Conservation (phyloP, 2,113 vertebrate genomes). For the Sinocyclocheilus rhinocerous region DNA sequence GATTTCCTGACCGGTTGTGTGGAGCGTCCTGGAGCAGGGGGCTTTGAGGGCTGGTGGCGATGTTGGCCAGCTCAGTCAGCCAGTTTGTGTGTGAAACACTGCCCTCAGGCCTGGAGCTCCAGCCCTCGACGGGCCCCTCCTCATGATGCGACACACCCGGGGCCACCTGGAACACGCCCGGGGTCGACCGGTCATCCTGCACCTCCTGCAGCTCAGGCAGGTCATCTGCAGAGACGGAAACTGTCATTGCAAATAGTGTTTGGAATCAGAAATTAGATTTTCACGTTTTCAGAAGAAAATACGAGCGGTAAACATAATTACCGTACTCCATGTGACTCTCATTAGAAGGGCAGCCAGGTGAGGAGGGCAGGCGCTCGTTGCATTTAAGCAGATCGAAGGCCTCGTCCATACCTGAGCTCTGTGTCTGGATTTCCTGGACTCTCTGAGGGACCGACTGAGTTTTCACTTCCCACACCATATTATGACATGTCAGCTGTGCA, state of each 20-base stretch:
- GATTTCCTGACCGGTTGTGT: conserved; percentile 83
- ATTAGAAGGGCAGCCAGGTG: conserved; percentile 86
- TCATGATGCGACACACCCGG: conserved; percentile 93
- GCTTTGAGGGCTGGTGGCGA: conserved; percentile 96
- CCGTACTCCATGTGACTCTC: conserved; percentile 95
- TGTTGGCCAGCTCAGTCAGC: conserved; percentile 96
- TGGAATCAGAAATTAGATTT: not conserved
- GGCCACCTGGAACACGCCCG: conserved; percentile 85
- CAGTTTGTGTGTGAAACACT: conserved; percentile 86
- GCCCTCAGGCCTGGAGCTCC: conserved; percentile 81
- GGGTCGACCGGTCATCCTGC: conserved; percentile 86
- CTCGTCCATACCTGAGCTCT: conserved; percentile 83
- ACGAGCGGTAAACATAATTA: conserved; percentile 67
- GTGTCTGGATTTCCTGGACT: conserved; percentile 80
- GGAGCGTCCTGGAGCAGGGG: conserved; percentile 91
- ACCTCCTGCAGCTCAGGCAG: conserved; percentile 97
- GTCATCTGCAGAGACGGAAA: conserved; percentile 80
- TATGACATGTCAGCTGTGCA: conserved; percentile 80
- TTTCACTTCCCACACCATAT: conserved; percentile 89
- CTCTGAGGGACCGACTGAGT: conserved; percentile 80
- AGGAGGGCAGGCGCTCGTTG: conserved; percentile 89
- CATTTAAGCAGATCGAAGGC: conserved; percentile 92
- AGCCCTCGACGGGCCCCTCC: conserved; percentile 79
- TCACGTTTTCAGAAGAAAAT: not conserved
- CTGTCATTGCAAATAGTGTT: not conserved